These are phyloP conservation scores for Nipponacmea schrenckii DNA, from an alignment of 2,888 invertebrate species.

Conservation along the genomic window DNA sequence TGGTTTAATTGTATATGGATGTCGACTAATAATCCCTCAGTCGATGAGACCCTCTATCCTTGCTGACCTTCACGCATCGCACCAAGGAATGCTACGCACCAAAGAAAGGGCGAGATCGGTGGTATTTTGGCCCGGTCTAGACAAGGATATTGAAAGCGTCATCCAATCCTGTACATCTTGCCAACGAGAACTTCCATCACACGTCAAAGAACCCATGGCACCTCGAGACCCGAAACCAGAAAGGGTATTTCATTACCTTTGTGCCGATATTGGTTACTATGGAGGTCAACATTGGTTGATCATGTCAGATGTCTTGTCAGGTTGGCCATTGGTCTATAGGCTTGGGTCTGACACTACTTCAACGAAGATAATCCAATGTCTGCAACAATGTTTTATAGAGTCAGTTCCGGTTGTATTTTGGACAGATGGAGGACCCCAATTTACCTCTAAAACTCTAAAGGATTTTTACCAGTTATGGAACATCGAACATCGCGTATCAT, in stretches of 20 bases:
- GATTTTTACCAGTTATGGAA: too few relatives aligned
- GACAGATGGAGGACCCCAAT: too few relatives aligned
- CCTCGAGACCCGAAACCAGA: neutral
- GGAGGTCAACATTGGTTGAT: neutral
- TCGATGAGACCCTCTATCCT: too few relatives aligned
- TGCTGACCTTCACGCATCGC: neutral
- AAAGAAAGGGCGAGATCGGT: too few relatives aligned
- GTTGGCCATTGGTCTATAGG: neutral
- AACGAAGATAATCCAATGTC: neutral
- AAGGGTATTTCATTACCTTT: neutral
- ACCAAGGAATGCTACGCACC: neutral
- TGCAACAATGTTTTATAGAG: neutral
- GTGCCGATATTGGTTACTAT: constrained; percentile 1
- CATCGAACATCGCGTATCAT: neutral
- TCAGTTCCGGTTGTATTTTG: neutral
- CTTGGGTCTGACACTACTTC: neutral
- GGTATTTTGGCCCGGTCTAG: neutral
- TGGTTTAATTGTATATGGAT: neutral
- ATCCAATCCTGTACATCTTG: neutral
- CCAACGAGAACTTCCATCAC: neutral
- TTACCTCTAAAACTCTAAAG: too few relatives aligned
- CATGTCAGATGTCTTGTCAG: neutral
- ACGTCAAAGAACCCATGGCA: neutral
- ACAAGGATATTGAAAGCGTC: neutral
- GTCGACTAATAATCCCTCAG: neutral